Evolutionary conservation across 2,113 vertebrate genomes (phyloP).

Genomic region (Apodemus speciosus): DNA sequence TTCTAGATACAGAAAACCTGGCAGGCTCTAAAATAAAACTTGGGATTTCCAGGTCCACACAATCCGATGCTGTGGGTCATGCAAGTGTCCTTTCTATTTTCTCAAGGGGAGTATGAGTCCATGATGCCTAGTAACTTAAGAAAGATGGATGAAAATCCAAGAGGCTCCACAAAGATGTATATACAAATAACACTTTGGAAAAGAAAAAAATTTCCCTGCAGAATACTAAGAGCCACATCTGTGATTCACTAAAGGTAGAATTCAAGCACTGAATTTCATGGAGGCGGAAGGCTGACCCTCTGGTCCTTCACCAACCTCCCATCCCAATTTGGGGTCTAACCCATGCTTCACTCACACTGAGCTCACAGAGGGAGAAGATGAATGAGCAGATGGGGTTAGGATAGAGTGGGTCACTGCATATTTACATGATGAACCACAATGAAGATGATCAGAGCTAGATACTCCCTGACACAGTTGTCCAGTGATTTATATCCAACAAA

Average conservation of each 20-base stretch:
- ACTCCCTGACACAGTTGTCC: too few species aligned
- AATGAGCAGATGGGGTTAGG: too few species aligned
- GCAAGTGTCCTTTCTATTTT: accelerated
- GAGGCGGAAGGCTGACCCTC: too few species aligned
- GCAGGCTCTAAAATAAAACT: too few species aligned
- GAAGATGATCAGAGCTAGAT: background rate
- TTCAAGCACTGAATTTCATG: too few species aligned
- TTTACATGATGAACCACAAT: background rate
- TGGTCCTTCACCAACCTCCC: background rate
- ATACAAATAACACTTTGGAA: background rate
- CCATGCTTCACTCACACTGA: accelerated
- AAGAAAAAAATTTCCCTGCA: accelerated
- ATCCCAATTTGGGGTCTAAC: accelerated
- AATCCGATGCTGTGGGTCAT: background rate
- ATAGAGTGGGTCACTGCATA: too few species aligned
- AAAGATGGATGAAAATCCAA: background rate
- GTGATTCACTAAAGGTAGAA: too few species aligned
- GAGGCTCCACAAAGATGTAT: background rate
- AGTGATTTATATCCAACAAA: background rate
- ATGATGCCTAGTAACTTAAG: background rate
- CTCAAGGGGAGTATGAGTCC: too few species aligned
- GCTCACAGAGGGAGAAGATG: background rate
- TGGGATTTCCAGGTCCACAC: background rate
- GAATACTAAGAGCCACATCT: accelerated
- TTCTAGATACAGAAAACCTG: too few species aligned